phyloP scores from a whole-genome alignment of 2,113 vertebrate genomes.

The Rhipidura dahli region DNA sequence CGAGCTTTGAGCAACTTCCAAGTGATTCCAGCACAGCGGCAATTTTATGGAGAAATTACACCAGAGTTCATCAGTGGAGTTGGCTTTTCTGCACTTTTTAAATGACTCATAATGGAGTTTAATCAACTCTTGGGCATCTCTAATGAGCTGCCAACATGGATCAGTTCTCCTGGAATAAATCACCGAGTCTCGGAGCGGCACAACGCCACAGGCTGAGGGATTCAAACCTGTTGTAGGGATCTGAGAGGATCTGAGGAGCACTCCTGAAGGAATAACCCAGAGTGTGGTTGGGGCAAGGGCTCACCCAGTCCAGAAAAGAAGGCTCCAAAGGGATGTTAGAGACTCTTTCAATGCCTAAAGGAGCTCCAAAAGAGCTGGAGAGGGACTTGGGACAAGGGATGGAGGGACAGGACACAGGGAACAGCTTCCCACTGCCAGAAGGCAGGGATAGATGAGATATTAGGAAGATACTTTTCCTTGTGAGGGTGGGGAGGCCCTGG shows the following conservation, averaged over 20 bases:
- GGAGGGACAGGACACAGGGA: neutral
- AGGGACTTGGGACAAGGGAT: neutral
- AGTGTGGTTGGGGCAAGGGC: neutral
- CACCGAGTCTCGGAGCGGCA: neutral
- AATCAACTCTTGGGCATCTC: conserved; percentile 31
- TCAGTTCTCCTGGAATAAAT: conserved; percentile 8
- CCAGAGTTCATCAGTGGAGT: conserved; percentile 3
- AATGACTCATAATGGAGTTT: conserved; percentile 16
- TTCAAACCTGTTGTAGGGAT: neutral
- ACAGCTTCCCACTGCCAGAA: neutral
- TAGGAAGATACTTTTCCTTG: neutral
- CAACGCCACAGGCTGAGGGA: neutral
- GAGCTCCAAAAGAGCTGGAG: neutral
- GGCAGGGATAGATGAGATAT: neutral
- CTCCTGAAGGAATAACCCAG: neutral
- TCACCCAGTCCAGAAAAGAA: neutral
- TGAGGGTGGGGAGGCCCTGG: neutral
- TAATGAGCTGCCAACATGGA: conserved; percentile 11
- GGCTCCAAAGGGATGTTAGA: neutral
- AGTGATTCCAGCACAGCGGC: neutral
- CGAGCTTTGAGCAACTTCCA: neutral
- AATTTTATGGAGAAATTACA: conserved; percentile 1
- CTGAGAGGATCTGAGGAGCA: neutral
- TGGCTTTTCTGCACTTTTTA: conserved; percentile 36
- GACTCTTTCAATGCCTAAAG: neutral